Evolutionary conservation across 2,113 vertebrate genomes (phyloP), one percentile per base, ranked within the genome.

Genomic region (Procavia capensis): DNA sequence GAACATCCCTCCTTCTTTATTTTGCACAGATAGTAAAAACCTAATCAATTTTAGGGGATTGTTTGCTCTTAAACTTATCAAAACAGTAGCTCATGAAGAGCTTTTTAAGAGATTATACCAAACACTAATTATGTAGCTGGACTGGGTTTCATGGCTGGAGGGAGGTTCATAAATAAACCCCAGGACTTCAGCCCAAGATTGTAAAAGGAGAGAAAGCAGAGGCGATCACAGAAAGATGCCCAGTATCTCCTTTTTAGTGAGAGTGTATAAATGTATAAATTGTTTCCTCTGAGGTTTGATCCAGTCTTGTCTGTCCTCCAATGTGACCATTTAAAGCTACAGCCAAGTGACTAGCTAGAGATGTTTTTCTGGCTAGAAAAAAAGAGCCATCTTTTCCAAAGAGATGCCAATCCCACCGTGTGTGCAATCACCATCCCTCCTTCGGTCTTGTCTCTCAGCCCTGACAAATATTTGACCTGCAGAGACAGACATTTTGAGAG

Each of bases 21-120:
- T 98, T 97, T 97, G 97, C 89, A 91, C 95, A 97, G 95, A 84
- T 78, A 70, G 27, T 75, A 50, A 89, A 94, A 68, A 59, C 0
- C 6, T 34, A 29, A 88, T 66, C 50, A 29, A 17, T 87, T 93
- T 85, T 81, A 61, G 68, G 64, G 63, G 10, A 57, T 4, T 54
- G 72, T 83, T 80, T 64, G 74, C n/a, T 75, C 95, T 93, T 90
- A 78, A 89, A 85, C 39, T 84, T 61, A 94, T 64, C 79, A 45
- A 81, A 84, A 85, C 78, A 41, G 9, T 36, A 50, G 39, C 36
- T 96, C 76, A 63, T 70, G 5, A 10, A 85, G 50, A 85, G 34
- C 14, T 68, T 95, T 92, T 74, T 78, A 83, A 79, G 81, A 91
- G 79, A 93, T 59, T 93, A 25, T 54, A 74, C 80, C 89, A 83